Conservation (phyloP, 1,140 invertebrate genomes). For the Musca domestica region DNA sequence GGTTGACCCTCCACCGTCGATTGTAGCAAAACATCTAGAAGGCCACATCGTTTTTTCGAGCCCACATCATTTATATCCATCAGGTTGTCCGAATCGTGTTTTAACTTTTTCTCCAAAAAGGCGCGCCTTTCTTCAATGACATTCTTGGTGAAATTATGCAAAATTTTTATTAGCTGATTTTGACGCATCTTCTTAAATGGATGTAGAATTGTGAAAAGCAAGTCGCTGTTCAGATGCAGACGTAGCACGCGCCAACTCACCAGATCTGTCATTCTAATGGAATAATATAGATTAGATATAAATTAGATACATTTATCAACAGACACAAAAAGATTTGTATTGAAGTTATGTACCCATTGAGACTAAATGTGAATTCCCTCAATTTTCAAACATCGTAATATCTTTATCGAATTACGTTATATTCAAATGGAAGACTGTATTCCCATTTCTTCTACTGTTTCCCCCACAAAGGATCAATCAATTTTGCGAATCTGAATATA, state of each 20-base stretch:
- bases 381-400: no score
- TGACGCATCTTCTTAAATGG: slow-evolving; percentile 56
- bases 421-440: no score
- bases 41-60: slow-evolving; percentile 64
- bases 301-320: no score
- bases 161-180: slow-evolving; percentile 58
- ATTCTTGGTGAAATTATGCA: slow-evolving; percentile 67
- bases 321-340: background rate
- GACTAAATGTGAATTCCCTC: no score
- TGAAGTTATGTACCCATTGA: no score
- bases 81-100: background rate
- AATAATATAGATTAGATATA: no score
- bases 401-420: no score
- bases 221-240: slow-evolving; percentile 32
- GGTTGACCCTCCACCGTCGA: slow-evolving; percentile 58
- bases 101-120: slow-evolving; percentile 41
- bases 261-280: slow-evolving; percentile 38
- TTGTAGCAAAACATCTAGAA: slow-evolving; percentile 74
- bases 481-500: no score
- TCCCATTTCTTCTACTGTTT: no score
- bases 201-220: slow-evolving; percentile 40
- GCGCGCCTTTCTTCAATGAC: slow-evolving; percentile 55
- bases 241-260: slow-evolving; percentile 41
- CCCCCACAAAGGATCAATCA: no score
- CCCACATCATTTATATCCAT: no score